Conservation (phyloP, 1,140 invertebrate genomes). For the Calycopis cecrops region DNA sequence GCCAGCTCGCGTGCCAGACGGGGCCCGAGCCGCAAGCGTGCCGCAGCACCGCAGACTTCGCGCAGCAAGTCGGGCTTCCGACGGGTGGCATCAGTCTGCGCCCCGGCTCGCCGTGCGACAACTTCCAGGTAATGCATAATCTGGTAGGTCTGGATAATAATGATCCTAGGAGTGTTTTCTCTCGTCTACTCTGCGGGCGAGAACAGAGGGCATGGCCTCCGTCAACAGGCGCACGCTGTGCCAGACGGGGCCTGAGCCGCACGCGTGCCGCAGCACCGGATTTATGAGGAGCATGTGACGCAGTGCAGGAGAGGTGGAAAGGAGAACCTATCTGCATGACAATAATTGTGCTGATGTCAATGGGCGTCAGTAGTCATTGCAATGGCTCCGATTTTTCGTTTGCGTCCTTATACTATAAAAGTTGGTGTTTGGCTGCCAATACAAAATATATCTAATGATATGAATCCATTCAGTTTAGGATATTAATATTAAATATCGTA, state of each 20-base stretch:
- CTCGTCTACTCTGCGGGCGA: too few relatives aligned
- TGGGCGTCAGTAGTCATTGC: too few relatives aligned
- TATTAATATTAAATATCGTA: too few relatives aligned
- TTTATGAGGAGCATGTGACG: too few relatives aligned
- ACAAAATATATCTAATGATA: too few relatives aligned
- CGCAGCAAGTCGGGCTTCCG: conserved; percentile 83
- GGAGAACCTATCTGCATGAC: conserved; percentile 81
- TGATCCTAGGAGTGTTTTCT: too few relatives aligned
- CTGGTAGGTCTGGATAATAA: neutral
- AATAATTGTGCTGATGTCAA: too few relatives aligned
- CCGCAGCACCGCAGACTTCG: conserved; percentile 90
- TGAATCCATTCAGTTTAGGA: too few relatives aligned
- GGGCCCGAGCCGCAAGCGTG: conserved; percentile 86
- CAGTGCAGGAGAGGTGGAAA: too few relatives aligned
- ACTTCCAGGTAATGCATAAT: conserved; percentile 86
- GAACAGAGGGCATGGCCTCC: conserved; percentile 54
- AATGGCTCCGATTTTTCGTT: too few relatives aligned
- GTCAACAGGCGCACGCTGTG: conserved; percentile 91
- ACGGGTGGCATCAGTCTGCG: conserved; percentile 91
- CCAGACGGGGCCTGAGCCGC: conserved; percentile 85
- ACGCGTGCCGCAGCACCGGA: conserved; percentile 93
- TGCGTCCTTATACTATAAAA: too few relatives aligned
- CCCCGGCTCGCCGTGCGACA: conserved; percentile 97
- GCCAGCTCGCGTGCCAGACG: conserved; percentile 96
- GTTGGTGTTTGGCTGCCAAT: too few relatives aligned